phyloP scores from a whole-genome alignment of 1,140 invertebrate genomes.

The Cydia fagiglandana region DNA sequence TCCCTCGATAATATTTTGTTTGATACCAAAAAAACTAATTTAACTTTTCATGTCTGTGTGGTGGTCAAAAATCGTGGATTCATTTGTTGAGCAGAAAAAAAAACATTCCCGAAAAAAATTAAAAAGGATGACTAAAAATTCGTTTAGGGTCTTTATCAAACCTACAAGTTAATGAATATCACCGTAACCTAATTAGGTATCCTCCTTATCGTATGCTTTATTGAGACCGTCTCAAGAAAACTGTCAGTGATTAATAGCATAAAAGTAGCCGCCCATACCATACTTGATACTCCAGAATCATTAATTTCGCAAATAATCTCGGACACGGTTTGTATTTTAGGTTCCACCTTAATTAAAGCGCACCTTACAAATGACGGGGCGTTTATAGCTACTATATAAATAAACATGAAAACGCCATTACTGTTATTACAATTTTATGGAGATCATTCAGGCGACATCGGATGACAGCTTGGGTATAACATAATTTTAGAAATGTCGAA shows the following conservation, averaged over 20 bases:
- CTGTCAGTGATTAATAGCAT: not conserved
- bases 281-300: not conserved
- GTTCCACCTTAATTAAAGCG: constrained; percentile 52
- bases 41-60: no score
- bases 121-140: no score
- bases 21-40: no score
- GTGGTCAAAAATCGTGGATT: no score
- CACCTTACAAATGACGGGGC: constrained; percentile 59
- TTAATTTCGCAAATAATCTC: constrained; percentile 23
- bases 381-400: constrained; percentile 69
- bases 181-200: no score
- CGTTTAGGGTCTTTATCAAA: no score
- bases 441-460: constrained; percentile 52
- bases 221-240: no score
- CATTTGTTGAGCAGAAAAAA: no score
- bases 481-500: constrained; percentile 32
- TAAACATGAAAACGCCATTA: constrained; percentile 73
- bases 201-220: no score
- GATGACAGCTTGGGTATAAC: constrained; percentile 50
- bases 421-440: constrained; percentile 70
- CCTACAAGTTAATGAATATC: no score
- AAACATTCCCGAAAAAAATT: no score
- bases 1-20: no score
- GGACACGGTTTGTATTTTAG: constrained; percentile 38
- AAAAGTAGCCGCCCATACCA: not conserved